Base-by-base conservation (phyloP, 1,140 invertebrate species). In the Rhopalosiphum maidis region DNA sequence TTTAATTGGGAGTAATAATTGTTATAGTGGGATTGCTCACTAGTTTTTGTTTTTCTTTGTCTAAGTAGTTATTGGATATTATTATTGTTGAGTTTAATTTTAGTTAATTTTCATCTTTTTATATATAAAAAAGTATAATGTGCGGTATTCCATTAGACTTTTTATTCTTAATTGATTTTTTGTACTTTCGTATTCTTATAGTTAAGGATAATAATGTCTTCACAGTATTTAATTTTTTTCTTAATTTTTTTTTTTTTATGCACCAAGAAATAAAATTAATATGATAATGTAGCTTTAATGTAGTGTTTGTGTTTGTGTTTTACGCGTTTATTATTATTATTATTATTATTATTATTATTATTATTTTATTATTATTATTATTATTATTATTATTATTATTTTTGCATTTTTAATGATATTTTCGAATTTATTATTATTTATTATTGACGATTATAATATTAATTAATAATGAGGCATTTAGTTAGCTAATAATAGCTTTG, bases 11-110 rank as follows among this genome's bases (percentile, higher is more conserved):
- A 93, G 91, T 93, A 93, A 93, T 93, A 93, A 86, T 93, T 93
- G 91, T 93, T 93, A 93, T 93, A 93, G 91, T 93, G 91, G 91
- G 91, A 93, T 93, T 93, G 48, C 91, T 93, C 91, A 93, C 91
- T 93, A 93, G 82, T 93, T 93, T 91, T 93, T 93, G 91, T 93
- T 93, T 93, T 93, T 93, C 91, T 93, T 85, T 93, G 91, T 93
- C 91, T 93, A 93, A 93, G 91, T 86, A 93, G 91, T 93, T 93
- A 93, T 93, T 93, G 82, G 82, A 93, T 93, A 93, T 93, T 91
- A 92, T 92, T 93, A 93, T 93, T 93, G 91, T 93, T 93, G 91
- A 93, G 91, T 93, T 93, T 93, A 93, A 93, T 93, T 93, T 93
- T 93, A 93, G 91, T 93, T 93, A 93, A 93, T 93, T 93, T 85